Evolutionary conservation across 2,797 vertebrate species (phyloP).

Genomic region (Myioborus miniatus): DNA sequence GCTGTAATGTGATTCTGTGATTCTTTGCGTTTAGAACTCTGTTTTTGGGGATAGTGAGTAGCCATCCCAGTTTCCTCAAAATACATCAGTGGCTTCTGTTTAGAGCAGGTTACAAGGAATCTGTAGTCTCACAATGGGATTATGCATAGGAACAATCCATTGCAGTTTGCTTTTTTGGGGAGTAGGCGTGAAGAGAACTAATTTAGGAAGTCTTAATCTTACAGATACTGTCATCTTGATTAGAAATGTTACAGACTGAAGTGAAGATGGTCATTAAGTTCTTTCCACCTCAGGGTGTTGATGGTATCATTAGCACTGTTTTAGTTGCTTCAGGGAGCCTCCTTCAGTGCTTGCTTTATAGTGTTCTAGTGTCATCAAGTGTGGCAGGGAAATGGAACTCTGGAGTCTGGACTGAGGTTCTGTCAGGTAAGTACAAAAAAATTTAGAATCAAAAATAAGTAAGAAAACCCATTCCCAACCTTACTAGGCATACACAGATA

Average conservation of each 20-base stretch:
- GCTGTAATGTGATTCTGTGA: not conserved
- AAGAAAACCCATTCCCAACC: not conserved
- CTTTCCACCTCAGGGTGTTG: not conserved
- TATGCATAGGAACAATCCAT: not conserved
- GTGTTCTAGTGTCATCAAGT: not conserved
- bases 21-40: not conserved
- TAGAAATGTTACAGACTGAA: not conserved
- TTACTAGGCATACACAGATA: not conserved
- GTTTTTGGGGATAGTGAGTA: not conserved
- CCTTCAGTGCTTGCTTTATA: not conserved
- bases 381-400: not conserved
- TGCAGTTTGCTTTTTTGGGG: not conserved
- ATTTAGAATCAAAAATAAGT: not conserved
- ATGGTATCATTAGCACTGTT: not conserved
- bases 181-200: not conserved
- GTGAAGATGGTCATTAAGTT: not conserved
- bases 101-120: not conserved
- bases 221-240: not conserved
- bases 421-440: not conserved
- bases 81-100: not conserved
- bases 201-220: not conserved
- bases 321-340: not conserved
- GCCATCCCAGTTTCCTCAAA: not conserved
- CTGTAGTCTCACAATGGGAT: not conserved
- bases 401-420: not conserved